These are phyloP conservation scores for Formica aserva DNA, from an alignment of 2,888 invertebrate genomes.

Conservation along the genomic window DNA sequence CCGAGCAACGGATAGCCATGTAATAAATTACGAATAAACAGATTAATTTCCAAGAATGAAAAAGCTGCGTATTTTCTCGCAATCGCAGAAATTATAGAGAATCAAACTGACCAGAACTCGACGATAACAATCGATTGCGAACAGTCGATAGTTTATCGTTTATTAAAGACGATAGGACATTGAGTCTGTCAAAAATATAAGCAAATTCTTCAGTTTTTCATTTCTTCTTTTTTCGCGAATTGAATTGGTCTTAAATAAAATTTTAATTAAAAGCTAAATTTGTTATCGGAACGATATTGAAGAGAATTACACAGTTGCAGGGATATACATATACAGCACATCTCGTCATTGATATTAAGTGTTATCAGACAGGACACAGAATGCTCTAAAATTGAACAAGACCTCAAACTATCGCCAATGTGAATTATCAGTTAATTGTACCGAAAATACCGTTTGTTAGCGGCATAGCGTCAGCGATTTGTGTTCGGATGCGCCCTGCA, in stretches of 20 bases:
- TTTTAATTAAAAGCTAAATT: neutral
- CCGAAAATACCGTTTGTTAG: constrained; percentile 47
- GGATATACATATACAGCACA: neutral
- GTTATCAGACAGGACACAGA: neutral
- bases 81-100: neutral
- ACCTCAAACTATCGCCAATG: constrained; percentile 18
- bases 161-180: neutral
- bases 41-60: neutral
- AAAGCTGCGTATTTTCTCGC: neutral
- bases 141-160: neutral
- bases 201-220: neutral
- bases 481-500: constrained; percentile 27
- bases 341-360: neutral
- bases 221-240: neutral
- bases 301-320: neutral
- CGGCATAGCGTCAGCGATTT: neutral
- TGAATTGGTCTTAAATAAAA: neutral
- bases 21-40: constrained; percentile 28
- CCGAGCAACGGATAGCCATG: neutral
- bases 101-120: neutral
- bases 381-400: constrained; percentile 15
- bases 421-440: constrained; percentile 50
- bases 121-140: neutral
- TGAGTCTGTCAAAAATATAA: neutral
- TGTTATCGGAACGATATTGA: neutral